A percentile compares a stretch with the other conserved stretches of the same genome.
Evolutionary conservation across 92 coral and sea anemone species (phyloP).

Genomic region (Parazoanthus swiftii): DNA sequence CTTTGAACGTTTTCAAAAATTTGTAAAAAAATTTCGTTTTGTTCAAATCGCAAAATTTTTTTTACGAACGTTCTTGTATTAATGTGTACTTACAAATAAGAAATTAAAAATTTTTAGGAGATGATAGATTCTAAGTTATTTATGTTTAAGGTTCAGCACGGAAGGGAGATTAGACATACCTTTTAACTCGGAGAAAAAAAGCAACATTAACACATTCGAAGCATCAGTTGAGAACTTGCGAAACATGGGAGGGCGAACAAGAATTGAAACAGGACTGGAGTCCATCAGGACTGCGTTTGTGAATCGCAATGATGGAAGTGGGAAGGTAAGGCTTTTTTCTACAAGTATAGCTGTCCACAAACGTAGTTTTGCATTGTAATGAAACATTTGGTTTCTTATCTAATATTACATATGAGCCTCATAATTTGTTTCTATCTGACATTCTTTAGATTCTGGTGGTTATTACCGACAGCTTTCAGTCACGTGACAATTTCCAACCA

Average conservation of each 20-base stretch:
- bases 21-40: too few species aligned
- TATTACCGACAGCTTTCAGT: background rate
- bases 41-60: too few species aligned
- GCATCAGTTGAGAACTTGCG: background rate
- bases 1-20: too few species aligned
- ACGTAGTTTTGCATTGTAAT: background rate
- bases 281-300: constrained; percentile 2
- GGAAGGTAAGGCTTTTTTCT: background rate
- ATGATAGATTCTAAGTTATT: background rate
- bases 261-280: constrained; percentile 23
- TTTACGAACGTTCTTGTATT: too few species aligned
- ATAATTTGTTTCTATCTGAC: background rate
- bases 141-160: constrained; percentile 4
- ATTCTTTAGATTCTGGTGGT: background rate
- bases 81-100: background rate
- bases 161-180: background rate
- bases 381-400: background rate
- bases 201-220: background rate
- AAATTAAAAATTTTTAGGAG: background rate
- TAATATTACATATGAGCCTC: background rate
- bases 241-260: background rate
- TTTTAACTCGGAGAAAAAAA: background rate
- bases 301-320: background rate
- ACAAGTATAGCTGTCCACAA: background rate
- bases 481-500: background rate